phyloP scores from a whole-genome alignment of 1,140 invertebrate species.

The Lysiphlebus fabarum region DNA sequence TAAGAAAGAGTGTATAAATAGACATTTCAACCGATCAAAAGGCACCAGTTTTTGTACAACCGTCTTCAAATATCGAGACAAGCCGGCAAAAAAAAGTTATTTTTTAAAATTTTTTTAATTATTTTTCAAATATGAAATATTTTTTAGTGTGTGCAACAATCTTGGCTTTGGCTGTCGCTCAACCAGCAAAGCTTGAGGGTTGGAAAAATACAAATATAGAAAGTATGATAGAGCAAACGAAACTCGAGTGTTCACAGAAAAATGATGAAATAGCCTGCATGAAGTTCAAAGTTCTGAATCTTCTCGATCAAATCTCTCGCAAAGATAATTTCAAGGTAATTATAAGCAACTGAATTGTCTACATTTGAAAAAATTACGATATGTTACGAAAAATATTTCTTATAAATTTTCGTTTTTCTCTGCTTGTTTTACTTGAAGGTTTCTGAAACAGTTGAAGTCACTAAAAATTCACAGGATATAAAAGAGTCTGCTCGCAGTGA shows the following conservation, averaged over 20 bases:
- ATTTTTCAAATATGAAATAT: too few relatives aligned
- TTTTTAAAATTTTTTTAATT: too few relatives aligned
- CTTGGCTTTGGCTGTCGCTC: constrained; percentile 56
- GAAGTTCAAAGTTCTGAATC: constrained; percentile 74
- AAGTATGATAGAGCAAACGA: constrained; percentile 69
- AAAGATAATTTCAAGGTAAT: constrained; percentile 74
- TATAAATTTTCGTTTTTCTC: neutral
- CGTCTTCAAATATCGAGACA: constrained; percentile 33
- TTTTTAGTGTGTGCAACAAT: constrained; percentile 36
- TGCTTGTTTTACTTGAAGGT: constrained; percentile 54
- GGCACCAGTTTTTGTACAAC: constrained; percentile 46
- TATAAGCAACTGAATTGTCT: too few relatives aligned
- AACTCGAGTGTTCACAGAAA: constrained; percentile 66
- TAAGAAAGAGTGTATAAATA: constrained; percentile 47
- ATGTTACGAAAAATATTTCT: neutral
- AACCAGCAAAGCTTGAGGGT: constrained; percentile 63
- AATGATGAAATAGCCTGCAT: constrained; percentile 77
- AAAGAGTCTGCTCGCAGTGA: constrained; percentile 62
- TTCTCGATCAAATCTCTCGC: constrained; percentile 72
- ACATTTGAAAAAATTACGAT: neutral
- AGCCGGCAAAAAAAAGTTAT: constrained; percentile 2
- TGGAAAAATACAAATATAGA: constrained; percentile 70
- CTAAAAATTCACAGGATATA: constrained; percentile 63
- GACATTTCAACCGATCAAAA: constrained; percentile 38
- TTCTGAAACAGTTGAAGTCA: constrained; percentile 69